Evolutionary conservation across 2,888 invertebrate genomes (phyloP), one percentile per base, ranked within the genome.

Genomic region (Xanthia icteritia): DNA sequence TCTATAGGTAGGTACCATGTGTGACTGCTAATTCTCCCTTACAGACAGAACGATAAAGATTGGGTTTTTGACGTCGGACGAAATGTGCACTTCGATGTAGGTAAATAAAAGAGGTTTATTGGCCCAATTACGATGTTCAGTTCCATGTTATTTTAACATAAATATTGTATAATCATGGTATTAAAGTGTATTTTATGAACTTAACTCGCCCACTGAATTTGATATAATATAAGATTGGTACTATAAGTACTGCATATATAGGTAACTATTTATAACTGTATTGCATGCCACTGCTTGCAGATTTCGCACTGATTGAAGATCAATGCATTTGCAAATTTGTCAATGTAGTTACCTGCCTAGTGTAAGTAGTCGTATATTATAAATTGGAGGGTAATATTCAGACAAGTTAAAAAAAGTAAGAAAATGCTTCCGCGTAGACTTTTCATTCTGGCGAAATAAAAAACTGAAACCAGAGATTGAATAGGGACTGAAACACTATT

Each of bases 161-260:
- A 84, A 80, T 71, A 80, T 61, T 72, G 36, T 42, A 11, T 39
- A 79, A 79, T 70, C 70, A 60, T 51, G 54, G 39, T 36, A 70
- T 48, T 77, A 61, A 48, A 72, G 27, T 48, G 11, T 61, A 54
- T 65, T 80, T 80, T 84, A 80, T 61, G 56, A 61, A 71, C 48
- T 42, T 56, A 31, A 23, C 4, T 23, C 54, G 31, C 80, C n/a
- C 65, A 80, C 60, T 9, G 31, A n/a, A 36, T 65, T 27, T 72
- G 42, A 56, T 42, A 15, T 64, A 27, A 4, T 39, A 8, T 54
- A 58, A 15, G 11, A 36, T 64, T 64, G 45, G 17, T 45, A n/a
- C n/a, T n/a, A n/a, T n/a, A n/a, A n/a, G n/a, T n/a, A n/a, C n/a
- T n/a, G n/a, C n/a, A n/a, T n/a, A n/a, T n/a, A 2, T 42, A 58